Conservation (phyloP, 1,140 invertebrate genomes). For the Drosophila subobscura region DNA sequence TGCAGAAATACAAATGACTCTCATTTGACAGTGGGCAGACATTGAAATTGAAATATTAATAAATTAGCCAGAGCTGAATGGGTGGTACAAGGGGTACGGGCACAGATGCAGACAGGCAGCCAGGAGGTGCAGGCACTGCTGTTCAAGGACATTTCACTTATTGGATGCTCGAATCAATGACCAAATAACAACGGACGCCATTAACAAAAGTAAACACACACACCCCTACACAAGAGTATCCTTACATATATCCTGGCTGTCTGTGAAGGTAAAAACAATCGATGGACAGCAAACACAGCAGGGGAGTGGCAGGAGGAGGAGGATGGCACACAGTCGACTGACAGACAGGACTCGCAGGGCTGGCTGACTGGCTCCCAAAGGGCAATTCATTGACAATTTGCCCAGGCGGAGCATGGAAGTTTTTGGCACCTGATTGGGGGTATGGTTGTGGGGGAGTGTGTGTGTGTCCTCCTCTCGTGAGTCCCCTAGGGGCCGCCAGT, state of each 20-base stretch:
- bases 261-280: constrained; percentile 58
- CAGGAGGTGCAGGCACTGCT: not conserved
- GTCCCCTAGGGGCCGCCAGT: too few species aligned
- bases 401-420: constrained; percentile 23
- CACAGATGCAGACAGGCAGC: not conserved
- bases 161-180: constrained; percentile 63
- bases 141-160: constrained; percentile 33
- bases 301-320: not conserved
- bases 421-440: constrained; percentile 53
- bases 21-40: constrained; percentile 58
- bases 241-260: not conserved
- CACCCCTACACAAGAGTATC: not conserved
- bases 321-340: constrained; percentile 6
- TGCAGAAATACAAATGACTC: constrained; percentile 36
- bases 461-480: not conserved
- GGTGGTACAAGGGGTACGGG: not conserved
- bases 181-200: constrained; percentile 46
- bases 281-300: constrained; percentile 32
- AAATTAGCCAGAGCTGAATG: constrained; percentile 30
- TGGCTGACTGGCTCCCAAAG: constrained; percentile 18
- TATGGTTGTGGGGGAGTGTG: not conserved
- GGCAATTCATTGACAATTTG: constrained; percentile 70
- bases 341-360: not conserved
- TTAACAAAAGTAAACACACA: constrained; percentile 43
- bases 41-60: constrained; percentile 65